Evolutionary conservation across 2,797 vertebrate species (phyloP).

Genomic region (Sphenodon punctatus): DNA sequence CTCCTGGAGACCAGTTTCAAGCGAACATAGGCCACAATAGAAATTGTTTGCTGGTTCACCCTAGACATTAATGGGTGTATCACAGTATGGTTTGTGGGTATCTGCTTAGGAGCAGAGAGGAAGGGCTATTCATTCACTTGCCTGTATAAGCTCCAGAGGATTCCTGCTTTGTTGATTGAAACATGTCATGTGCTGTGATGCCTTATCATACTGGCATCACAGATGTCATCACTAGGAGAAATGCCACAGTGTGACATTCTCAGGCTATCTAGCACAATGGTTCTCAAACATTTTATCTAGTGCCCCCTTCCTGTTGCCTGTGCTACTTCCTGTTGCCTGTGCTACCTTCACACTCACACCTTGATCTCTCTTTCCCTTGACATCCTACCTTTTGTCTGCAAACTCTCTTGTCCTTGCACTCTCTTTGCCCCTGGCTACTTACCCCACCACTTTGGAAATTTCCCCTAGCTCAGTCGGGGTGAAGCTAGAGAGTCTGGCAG

Average conservation of each 20-base stretch:
- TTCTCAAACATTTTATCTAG: too few relatives aligned
- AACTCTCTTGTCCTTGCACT: too few relatives aligned
- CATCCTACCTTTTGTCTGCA: too few relatives aligned
- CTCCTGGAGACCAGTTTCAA: neutral
- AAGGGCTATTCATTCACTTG: neutral
- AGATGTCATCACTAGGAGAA: neutral
- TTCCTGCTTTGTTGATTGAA: conserved; percentile 13
- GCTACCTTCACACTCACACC: too few relatives aligned
- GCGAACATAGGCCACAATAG: neutral
- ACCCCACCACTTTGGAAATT: too few relatives aligned
- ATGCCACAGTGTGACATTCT: neutral
- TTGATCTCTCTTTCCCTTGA: too few relatives aligned
- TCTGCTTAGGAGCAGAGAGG: neutral
- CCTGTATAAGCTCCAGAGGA: neutral
- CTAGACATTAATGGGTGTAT: neutral
- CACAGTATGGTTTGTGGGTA: neutral
- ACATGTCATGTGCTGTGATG: too few relatives aligned
- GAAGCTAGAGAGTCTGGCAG: too few relatives aligned
- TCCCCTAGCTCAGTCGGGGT: too few relatives aligned
- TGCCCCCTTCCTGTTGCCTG: too few relatives aligned
- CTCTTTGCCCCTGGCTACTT: too few relatives aligned
- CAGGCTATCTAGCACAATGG: neutral
- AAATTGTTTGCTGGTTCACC: conserved; percentile 3
- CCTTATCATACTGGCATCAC: neutral
- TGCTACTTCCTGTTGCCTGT: too few relatives aligned